A percentile compares a stretch with the other conserved stretches of the same genome.
These are phyloP conservation scores for Chrysopilus asiliformis DNA, from an alignment of 2,888 invertebrate genomes.

Conservation along the genomic window DNA sequence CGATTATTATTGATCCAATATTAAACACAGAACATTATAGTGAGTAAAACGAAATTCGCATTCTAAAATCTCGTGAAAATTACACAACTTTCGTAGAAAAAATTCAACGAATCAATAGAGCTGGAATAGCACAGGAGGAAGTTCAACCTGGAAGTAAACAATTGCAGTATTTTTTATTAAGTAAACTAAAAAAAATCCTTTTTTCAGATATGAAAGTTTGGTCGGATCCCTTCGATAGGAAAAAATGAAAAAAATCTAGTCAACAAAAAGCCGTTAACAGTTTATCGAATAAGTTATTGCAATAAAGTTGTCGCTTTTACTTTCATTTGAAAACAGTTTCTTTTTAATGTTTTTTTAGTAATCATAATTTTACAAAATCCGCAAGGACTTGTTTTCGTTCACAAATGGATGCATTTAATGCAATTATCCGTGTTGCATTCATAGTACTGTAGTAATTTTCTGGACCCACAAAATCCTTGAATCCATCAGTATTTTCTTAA, in stretches of 20 bases:
- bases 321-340: too few relatives aligned
- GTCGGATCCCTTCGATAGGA: slow-evolving; percentile 39
- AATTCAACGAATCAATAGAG: slow-evolving; percentile 37
- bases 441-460: too few relatives aligned
- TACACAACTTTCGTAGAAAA: slow-evolving; percentile 26
- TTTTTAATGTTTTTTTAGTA: too few relatives aligned
- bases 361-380: too few relatives aligned
- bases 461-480: too few relatives aligned
- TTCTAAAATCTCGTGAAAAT: slow-evolving; percentile 6
- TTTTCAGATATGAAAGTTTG: slow-evolving; percentile 41
- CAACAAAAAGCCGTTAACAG: too few relatives aligned
- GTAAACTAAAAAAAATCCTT: background rate
- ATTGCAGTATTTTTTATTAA: background rate
- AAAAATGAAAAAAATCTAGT: slow-evolving; percentile 20
- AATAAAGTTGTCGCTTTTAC: too few relatives aligned
- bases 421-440: too few relatives aligned
- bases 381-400: too few relatives aligned
- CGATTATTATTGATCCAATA: slow-evolving; percentile 48
- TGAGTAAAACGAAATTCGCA: slow-evolving; percentile 9
- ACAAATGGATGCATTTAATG: too few relatives aligned
- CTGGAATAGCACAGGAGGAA: slow-evolving; percentile 39
- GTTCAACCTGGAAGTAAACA: slow-evolving; percentile 43
- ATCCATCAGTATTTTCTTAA: too few relatives aligned
- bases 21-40: slow-evolving; percentile 44
- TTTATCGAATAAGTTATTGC: too few relatives aligned